Percentiles rank a stretch among this genome's conserved stretches.
These are phyloP conservation scores for Drosophila hydei DNA, from an alignment of 1,140 invertebrate genomes.

Conservation along the genomic window DNA sequence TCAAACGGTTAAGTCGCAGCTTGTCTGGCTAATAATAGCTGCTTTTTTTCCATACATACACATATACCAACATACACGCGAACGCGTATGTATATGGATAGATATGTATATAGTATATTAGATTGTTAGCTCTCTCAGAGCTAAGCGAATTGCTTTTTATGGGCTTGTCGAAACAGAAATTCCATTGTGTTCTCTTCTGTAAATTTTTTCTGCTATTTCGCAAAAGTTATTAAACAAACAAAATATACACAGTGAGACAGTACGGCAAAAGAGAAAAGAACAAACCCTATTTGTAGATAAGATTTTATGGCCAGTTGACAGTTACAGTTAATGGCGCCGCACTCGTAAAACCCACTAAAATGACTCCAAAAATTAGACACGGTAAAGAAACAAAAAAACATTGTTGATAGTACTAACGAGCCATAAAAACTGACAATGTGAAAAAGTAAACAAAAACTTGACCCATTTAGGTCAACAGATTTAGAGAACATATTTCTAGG, in stretches of 20 bases:
- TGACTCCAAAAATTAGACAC: slow-evolving; percentile 47
- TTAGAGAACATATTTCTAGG: slow-evolving; percentile 2
- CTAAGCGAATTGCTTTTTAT: slow-evolving; percentile 28
- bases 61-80: not conserved
- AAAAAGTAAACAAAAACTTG: slow-evolving; percentile 72
- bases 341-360: slow-evolving; percentile 63
- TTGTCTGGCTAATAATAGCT: slow-evolving; percentile 28
- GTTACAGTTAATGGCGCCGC: slow-evolving; percentile 74
- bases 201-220: slow-evolving; percentile 26
- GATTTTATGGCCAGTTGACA: slow-evolving; percentile 74
- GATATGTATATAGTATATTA: not conserved
- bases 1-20: slow-evolving; percentile 41
- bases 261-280: slow-evolving; percentile 17
- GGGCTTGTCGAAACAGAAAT: slow-evolving; percentile 36
- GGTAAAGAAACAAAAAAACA: slow-evolving; percentile 42
- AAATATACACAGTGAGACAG: slow-evolving; percentile 9
- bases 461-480: slow-evolving; percentile 60
- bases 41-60: not conserved
- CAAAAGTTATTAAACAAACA: slow-evolving; percentile 41
- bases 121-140: slow-evolving; percentile 1
- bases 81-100: not conserved
- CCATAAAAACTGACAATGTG: slow-evolving; percentile 52
- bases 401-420: slow-evolving; percentile 41
- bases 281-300: slow-evolving; percentile 59
- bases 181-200: slow-evolving; percentile 22